These are phyloP conservation scores for Talpa occidentalis DNA, from an alignment of 2,113 vertebrate genomes.

Conservation along the genomic window DNA sequence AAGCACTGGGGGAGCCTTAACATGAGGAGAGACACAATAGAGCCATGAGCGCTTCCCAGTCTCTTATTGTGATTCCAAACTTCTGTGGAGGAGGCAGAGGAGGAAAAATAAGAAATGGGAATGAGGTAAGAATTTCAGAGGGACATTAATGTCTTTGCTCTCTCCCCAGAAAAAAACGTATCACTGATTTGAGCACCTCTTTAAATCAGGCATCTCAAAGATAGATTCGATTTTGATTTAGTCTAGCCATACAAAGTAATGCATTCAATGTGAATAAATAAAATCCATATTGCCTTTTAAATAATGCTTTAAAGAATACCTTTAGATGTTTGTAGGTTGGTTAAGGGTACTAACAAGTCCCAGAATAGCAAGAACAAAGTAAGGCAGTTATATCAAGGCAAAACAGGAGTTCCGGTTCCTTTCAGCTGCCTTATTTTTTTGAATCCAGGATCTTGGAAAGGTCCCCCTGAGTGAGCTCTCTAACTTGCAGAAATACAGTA, in stretches of 20 bases:
- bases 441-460: neutral
- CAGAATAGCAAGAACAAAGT: neutral
- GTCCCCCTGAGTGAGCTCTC: neutral
- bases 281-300: neutral
- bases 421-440: neutral
- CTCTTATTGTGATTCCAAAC: neutral
- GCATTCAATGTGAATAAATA: constrained; percentile 19
- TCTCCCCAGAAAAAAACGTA: neutral
- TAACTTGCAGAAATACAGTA: neutral
- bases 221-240: constrained; percentile 37
- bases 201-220: constrained; percentile 23
- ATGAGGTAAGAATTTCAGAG: neutral
- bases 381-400: neutral
- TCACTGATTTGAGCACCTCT: neutral
- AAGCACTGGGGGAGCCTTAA: neutral
- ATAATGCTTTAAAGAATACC: constrained; percentile 15
- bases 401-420: neutral
- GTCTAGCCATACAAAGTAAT: neutral
- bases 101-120: neutral
- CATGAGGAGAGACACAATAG: neutral
- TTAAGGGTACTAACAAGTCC: neutral
- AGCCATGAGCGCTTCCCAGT: neutral
- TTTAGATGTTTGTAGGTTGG: constrained; percentile 32
- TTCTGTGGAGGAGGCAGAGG: neutral
- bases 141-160: neutral